phyloP scores from a whole-genome alignment of 2,797 vertebrate species.

The Eulemur coronatus region DNA sequence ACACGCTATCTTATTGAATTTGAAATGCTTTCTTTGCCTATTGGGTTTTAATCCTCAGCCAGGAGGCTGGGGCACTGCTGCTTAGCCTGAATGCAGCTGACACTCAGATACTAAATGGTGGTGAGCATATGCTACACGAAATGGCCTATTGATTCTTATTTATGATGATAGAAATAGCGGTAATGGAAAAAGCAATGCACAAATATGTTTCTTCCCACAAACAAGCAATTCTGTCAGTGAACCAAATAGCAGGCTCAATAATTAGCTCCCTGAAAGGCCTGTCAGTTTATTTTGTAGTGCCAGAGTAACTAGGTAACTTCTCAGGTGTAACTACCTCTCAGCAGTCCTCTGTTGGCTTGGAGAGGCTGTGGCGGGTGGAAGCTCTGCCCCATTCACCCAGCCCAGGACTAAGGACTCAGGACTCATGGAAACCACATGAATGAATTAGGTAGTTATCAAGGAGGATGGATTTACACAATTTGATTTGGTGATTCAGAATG shows the following conservation, averaged over 20 bases:
- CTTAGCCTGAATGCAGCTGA: constrained; percentile 38
- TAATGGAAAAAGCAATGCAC: constrained; percentile 70
- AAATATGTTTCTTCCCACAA: constrained; percentile 71
- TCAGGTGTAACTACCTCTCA: background rate
- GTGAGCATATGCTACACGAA: constrained; percentile 72
- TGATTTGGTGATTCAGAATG: constrained; percentile 28
- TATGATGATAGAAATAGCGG: constrained; percentile 74
- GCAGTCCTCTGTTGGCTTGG: background rate
- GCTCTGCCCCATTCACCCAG: background rate
- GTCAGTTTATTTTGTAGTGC: constrained; percentile 38
- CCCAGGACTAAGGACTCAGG: too few relatives aligned
- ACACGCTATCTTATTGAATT: background rate
- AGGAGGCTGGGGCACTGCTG: background rate
- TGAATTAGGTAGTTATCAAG: background rate
- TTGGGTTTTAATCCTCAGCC: constrained; percentile 13
- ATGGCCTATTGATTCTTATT: constrained; percentile 80
- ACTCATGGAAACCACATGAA: background rate
- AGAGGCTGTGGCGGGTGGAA: background rate
- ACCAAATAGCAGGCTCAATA: constrained; percentile 70
- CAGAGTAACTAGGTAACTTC: constrained; percentile 19
- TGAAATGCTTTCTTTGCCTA: background rate
- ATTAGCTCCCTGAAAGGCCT: constrained; percentile 65
- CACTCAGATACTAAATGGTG: constrained; percentile 64
- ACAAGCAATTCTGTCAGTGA: constrained; percentile 72
- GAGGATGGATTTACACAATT: background rate